Evolutionary conservation across 2,888 invertebrate species (phyloP), one percentile per base, ranked within the genome.

Genomic region (Laothoe populi): DNA sequence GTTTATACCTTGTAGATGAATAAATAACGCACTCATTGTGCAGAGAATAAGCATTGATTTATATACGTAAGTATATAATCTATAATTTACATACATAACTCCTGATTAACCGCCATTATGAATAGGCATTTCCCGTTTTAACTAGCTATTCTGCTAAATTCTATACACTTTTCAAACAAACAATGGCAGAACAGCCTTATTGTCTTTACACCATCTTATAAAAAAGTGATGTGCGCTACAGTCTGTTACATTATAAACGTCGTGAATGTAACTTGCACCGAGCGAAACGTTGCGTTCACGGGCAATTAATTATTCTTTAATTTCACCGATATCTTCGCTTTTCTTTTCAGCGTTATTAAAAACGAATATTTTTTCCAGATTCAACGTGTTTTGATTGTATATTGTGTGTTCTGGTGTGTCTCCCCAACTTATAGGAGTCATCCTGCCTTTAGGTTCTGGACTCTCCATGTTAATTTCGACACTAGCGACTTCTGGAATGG

Each of bases 341-440:
- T 63, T 63, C 63, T 58, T 62, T 35, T 57, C 57, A 44, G 48
- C 68, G 64, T 75, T 48, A 45, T 68, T 70, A 59, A 88, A 87
- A 69, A 79, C 87, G 68, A 92, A 92, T 61, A 92, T 87, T 66
- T 84, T 88, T 8, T 92, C 91, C 10, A 93, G 81, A 68, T 88
- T 91, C 16, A 93, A 71, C 4, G 84, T 93, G 65, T 93, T 91
- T 67, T 93, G 93, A 31, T 92, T 93, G 66, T 90, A 93, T 0
- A 93, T 70, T 0, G 89, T 88, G 44, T 92, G 90, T 0, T 92
- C 90, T 0, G 84, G 85, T 0, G 82, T 72, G 23, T 93, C 93
- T 0, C 93, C 93, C 93, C 93, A 93, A 58, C 89, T 89, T 0
- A 90, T 67, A 0, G 86, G 85, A 0, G 90, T 89, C 16, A 82